phyloP scores from a whole-genome alignment of 2,113 vertebrate genomes.

The Grantiella picta region DNA sequence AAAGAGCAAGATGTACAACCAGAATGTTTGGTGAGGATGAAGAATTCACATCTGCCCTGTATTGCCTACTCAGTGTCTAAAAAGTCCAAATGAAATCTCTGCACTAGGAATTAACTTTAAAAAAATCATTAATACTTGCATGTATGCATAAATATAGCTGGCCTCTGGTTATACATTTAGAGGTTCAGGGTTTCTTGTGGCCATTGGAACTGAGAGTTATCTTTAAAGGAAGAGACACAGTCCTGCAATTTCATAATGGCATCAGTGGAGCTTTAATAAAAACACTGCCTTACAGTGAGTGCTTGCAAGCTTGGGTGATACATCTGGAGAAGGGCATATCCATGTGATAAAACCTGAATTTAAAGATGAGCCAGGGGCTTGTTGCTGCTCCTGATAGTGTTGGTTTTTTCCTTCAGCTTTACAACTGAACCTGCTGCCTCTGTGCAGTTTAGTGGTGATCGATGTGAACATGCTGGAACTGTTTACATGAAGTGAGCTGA shows the following conservation, averaged over 20 bases:
- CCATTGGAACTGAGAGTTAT: neutral
- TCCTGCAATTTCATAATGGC: neutral
- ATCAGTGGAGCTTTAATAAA: neutral
- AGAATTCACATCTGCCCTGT: neutral
- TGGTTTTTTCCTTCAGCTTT: neutral
- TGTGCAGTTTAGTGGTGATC: neutral
- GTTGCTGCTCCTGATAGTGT: neutral
- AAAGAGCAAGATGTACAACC: neutral
- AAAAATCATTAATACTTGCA: neutral
- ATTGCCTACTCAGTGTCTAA: neutral
- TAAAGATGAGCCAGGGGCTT: neutral
- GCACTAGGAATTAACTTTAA: neutral
- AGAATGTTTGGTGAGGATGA: neutral
- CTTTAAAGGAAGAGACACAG: neutral
- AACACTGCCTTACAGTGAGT: neutral
- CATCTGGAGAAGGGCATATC: neutral
- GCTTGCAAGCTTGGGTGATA: neutral
- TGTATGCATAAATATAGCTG: neutral
- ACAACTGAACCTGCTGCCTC: neutral
- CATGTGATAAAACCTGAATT: neutral
- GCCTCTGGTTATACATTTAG: neutral
- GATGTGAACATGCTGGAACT: conserved; percentile 8
- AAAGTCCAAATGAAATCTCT: neutral
- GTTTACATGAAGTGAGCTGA: conserved; percentile 28
- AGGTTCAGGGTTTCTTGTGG: neutral